Percentiles rank a stretch among this genome's conserved stretches.
Conservation (phyloP, 2,113 vertebrate species). For the Odontesthes bonariensis region DNA sequence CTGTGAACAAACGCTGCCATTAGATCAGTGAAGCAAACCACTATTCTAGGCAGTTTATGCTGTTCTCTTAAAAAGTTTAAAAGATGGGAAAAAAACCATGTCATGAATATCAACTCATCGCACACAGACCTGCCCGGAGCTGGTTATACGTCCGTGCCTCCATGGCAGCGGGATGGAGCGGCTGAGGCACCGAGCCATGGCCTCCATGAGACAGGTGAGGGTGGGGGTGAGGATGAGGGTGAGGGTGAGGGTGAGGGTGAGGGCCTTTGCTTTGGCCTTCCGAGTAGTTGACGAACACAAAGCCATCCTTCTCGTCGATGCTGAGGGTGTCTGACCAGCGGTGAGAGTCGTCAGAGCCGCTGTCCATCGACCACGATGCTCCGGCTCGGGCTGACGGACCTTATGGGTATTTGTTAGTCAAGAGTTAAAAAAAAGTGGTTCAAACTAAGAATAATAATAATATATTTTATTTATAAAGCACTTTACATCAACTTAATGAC, state of each 20-base stretch:
- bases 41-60: neutral
- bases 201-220: slow-evolving; percentile 52
- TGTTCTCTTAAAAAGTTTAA: no score
- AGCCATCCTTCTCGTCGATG: slow-evolving; percentile 97
- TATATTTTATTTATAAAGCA: no score
- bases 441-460: no score
- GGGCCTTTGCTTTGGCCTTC: slow-evolving; percentile 87
- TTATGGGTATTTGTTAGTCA: neutral
- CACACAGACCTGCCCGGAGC: slow-evolving; percentile 77
- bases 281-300: slow-evolving; percentile 97
- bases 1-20: slow-evolving; percentile 71
- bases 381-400: slow-evolving; percentile 77
- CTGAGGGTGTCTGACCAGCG: slow-evolving; percentile 98
- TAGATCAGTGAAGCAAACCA: neutral
- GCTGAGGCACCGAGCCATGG: slow-evolving; percentile 68
- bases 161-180: slow-evolving; percentile 61
- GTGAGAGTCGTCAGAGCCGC: slow-evolving; percentile 91
- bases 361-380: slow-evolving; percentile 89
- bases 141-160: slow-evolving; percentile 80
- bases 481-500: no score
- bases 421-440: neutral
- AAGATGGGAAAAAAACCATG: no score
- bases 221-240: slow-evolving; percentile 42
- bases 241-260: slow-evolving; percentile 44
- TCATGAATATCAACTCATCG: no score